Conservation (phyloP, 2,113 vertebrate genomes). For the Junco hyemalis region DNA sequence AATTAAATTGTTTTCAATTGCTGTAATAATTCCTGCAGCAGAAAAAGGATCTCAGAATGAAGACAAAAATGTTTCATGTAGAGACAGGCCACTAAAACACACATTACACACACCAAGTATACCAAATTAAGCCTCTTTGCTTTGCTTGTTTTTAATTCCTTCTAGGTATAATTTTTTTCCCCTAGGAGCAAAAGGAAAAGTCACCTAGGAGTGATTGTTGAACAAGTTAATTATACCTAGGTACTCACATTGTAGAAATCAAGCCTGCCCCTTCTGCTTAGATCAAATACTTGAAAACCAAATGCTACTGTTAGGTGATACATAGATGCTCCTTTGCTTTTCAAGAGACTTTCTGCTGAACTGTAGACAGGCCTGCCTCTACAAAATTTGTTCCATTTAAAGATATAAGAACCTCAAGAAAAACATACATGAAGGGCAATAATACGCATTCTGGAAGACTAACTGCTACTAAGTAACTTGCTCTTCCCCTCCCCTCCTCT, state of each 20-base stretch:
- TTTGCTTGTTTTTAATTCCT: not conserved
- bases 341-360: not conserved
- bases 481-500: not conserved
- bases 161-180: not conserved
- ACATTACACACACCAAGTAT: not conserved
- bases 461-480: not conserved
- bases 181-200: not conserved
- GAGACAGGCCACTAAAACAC: conserved; percentile 4
- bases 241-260: not conserved
- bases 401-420: not conserved
- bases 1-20: not conserved
- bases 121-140: not conserved
- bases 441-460: not conserved
- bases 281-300: not conserved
- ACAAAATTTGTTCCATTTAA: not conserved
- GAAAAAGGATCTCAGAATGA: not conserved
- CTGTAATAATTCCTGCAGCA: conserved; percentile 22
- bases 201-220: not conserved
- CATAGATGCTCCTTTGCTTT: not conserved
- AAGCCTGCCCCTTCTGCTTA: not conserved
- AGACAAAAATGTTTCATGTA: conserved; percentile 3
- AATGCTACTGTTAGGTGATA: not conserved
- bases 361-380: not conserved
- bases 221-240: not conserved
- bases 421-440: not conserved